Percentiles rank a stretch among this genome's conserved stretches.
These are phyloP conservation scores for Drosophila subquinaria DNA, from an alignment of 2,888 invertebrate genomes.

Conservation along the genomic window DNA sequence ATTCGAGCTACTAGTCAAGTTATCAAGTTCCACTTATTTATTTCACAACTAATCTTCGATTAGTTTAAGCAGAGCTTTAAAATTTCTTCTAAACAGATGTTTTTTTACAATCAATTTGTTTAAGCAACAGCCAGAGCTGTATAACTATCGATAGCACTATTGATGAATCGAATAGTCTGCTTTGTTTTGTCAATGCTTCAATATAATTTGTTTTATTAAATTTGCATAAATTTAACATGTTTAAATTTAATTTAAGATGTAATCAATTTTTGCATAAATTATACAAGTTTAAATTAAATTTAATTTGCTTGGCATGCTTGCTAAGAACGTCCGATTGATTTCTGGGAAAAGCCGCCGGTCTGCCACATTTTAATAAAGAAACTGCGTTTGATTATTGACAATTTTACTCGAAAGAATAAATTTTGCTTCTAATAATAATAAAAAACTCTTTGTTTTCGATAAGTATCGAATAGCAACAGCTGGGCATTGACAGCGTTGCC, in stretches of 20 bases:
- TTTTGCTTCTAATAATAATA: too few relatives aligned
- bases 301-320: too few relatives aligned
- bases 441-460: too few relatives aligned
- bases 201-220: background rate
- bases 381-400: too few relatives aligned
- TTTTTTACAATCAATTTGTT: background rate
- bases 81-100: slow-evolving; percentile 8
- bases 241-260: background rate
- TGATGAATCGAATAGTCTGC: background rate
- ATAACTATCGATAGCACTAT: background rate
- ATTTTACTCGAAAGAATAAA: too few relatives aligned
- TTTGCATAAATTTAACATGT: background rate
- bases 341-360: too few relatives aligned
- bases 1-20: background rate
- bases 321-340: too few relatives aligned
- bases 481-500: background rate
- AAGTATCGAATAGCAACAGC: slow-evolving; percentile 1
- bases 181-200: too few relatives aligned
- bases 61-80: slow-evolving; percentile 21
- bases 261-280: too few relatives aligned
- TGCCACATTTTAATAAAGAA: too few relatives aligned
- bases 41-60: slow-evolving; percentile 19
- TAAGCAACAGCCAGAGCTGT: background rate
- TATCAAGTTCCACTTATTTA: background rate
- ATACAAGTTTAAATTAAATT: too few relatives aligned